Conservation (phyloP, 2,797 vertebrate genomes). For the Neosalanx taihuensis region DNA sequence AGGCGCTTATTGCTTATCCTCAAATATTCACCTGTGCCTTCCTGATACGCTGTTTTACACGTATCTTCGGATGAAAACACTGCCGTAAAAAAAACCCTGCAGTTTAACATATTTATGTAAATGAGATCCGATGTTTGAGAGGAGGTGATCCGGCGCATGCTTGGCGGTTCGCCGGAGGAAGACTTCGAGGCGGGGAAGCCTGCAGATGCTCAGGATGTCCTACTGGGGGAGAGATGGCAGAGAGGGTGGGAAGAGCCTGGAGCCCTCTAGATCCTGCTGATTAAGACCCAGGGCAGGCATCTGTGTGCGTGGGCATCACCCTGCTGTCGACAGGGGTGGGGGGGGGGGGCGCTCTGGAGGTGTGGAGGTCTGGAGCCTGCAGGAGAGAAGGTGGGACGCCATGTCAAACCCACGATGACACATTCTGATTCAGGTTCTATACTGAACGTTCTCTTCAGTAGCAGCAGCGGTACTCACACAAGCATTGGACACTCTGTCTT, state of each 20-base stretch:
- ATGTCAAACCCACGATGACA: no score
- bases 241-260: background rate
- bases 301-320: background rate
- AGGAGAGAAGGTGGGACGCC: slow-evolving; percentile 24
- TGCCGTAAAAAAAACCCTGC: no score
- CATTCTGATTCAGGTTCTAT: background rate
- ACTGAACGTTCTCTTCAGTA: no score
- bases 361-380: background rate
- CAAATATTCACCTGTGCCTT: no score
- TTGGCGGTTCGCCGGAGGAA: slow-evolving; percentile 19
- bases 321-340: background rate
- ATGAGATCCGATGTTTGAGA: slow-evolving; percentile 24
- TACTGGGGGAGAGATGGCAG: background rate
- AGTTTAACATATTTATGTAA: slow-evolving; percentile 2
- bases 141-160: slow-evolving; percentile 23
- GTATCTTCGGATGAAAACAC: no score
- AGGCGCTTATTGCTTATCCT: no score
- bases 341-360: background rate
- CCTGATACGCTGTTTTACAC: no score
- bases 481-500: no score
- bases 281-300: slow-evolving; percentile 13
- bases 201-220: slow-evolving; percentile 14
- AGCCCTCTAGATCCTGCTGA: slow-evolving; percentile 9
- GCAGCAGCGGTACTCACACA: no score
- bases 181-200: slow-evolving; percentile 7